Percentiles rank a stretch among this genome's conserved stretches.
phyloP scores from a whole-genome alignment of 2,888 invertebrate species.

The Drosophila meridiana region DNA sequence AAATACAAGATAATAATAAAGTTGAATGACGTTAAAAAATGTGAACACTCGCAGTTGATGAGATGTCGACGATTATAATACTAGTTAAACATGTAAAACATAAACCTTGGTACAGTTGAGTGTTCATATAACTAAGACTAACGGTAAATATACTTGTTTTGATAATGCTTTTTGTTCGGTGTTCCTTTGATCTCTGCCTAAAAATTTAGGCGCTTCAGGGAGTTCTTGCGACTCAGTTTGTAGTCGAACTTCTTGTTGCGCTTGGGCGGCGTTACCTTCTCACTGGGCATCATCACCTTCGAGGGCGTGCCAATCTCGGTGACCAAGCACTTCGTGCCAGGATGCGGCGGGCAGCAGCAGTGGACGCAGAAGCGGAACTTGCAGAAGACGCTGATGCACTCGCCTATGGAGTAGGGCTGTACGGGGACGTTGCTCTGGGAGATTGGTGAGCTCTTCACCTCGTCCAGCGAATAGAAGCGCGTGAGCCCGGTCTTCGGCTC shows the following conservation, averaged over 20 bases:
- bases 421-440: not conserved
- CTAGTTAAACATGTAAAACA: conserved; percentile 47
- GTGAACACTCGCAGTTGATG: conserved; percentile 19
- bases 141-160: not conserved
- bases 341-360: conserved; percentile 77
- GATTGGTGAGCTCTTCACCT: conserved; percentile 30
- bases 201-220: conserved; percentile 67
- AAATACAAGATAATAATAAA: conserved; percentile 6
- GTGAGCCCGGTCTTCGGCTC: conserved; percentile 22
- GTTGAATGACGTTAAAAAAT: conserved; percentile 29
- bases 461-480: conserved; percentile 67
- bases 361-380: conserved; percentile 74
- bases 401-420: conserved; percentile 48
- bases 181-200: conserved; percentile 17
- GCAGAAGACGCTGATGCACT: conserved; percentile 70
- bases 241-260: conserved; percentile 55
- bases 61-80: conserved; percentile 43
- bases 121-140: conserved; percentile 20
- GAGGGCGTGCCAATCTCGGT: conserved; percentile 79
- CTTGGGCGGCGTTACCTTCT: conserved; percentile 65
- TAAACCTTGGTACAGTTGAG: conserved; percentile 34
- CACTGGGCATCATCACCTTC: conserved; percentile 65
- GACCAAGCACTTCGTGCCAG: conserved; percentile 70
- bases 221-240: conserved; percentile 67
- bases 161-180: conserved; percentile 1